These are phyloP conservation scores for Hydroisotoma schaefferi DNA, from an alignment of 2,888 invertebrate genomes.

Conservation along the genomic window DNA sequence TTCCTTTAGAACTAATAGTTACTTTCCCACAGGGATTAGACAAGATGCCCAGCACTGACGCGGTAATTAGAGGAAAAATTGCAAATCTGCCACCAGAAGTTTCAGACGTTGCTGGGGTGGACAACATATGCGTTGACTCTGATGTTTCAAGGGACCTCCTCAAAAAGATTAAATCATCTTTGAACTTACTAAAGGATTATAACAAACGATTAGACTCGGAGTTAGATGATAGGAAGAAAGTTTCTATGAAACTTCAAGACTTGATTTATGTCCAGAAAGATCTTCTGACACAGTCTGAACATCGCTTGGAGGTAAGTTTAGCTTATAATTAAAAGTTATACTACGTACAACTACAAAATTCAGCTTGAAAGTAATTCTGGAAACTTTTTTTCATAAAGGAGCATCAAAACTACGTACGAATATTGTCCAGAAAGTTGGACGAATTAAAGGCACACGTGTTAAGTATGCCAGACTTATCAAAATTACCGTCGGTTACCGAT, in stretches of 20 bases:
- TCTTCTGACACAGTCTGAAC: conserved; percentile 78
- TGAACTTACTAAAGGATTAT: conserved; percentile 79
- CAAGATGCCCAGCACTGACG: conserved; percentile 93
- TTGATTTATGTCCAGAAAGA: conserved; percentile 84
- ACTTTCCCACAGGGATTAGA: conserved; percentile 67
- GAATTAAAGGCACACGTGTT: conserved; percentile 80
- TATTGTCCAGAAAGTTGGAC: conserved; percentile 40
- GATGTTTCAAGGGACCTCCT: conserved; percentile 74
- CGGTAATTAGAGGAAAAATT: conserved; percentile 83
- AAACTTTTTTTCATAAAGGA: conserved; percentile 63
- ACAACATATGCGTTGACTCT: conserved; percentile 68
- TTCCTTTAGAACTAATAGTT: background rate
- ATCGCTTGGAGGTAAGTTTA: conserved; percentile 71
- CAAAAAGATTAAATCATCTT: conserved; percentile 81
- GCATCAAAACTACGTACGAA: conserved; percentile 56
- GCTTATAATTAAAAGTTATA: background rate
- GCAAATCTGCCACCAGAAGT: conserved; percentile 92
- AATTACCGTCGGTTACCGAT: conserved; percentile 86
- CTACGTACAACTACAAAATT: background rate
- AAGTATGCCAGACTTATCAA: conserved; percentile 87
- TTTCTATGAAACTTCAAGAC: conserved; percentile 81
- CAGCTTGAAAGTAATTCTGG: background rate
- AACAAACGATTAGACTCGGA: conserved; percentile 80
- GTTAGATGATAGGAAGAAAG: conserved; percentile 81
- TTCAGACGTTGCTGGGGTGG: conserved; percentile 80